These are phyloP conservation scores for Conopomorpha cramerella DNA, from an alignment of 1,140 invertebrate species.

Conservation along the genomic window DNA sequence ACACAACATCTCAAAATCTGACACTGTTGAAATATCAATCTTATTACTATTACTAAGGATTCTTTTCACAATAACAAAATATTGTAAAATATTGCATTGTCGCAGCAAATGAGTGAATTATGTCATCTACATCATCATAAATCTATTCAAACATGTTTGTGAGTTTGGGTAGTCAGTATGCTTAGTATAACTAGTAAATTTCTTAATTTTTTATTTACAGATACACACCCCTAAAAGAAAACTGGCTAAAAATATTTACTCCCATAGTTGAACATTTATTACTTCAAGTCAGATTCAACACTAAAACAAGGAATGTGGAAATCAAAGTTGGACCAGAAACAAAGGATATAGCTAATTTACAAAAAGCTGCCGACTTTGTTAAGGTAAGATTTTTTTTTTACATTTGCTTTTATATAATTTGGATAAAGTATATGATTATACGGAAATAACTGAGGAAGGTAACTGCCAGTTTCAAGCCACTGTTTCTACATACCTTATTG, in stretches of 20 bases:
- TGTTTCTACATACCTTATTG: too few relatives aligned
- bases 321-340: slow-evolving; percentile 78
- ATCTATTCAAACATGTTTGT: too few relatives aligned
- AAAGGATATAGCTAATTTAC: slow-evolving; percentile 86
- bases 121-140: too few relatives aligned
- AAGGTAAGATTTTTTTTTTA: slow-evolving; percentile 56
- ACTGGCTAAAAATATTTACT: slow-evolving; percentile 97
- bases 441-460: too few relatives aligned
- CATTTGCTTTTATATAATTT: slow-evolving; percentile 2
- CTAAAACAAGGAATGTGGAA: slow-evolving; percentile 90
- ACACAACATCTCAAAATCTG: too few relatives aligned
- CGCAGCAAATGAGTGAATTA: too few relatives aligned
- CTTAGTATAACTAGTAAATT: slow-evolving; percentile 3
- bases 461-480: too few relatives aligned
- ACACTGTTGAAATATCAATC: too few relatives aligned
- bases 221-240: slow-evolving; percentile 92
- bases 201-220: slow-evolving; percentile 65
- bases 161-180: too few relatives aligned
- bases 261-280: slow-evolving; percentile 95
- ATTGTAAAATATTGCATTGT: too few relatives aligned
- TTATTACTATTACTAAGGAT: too few relatives aligned
- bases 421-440: slow-evolving; percentile 1
- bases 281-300: slow-evolving; percentile 93
- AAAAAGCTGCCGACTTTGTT: slow-evolving; percentile 98
- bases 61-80: too few relatives aligned